A percentile compares a stretch with the other conserved stretches of the same genome.
Conservation (phyloP, 2,888 invertebrate genomes). For the Ennomos fuscantarius region DNA sequence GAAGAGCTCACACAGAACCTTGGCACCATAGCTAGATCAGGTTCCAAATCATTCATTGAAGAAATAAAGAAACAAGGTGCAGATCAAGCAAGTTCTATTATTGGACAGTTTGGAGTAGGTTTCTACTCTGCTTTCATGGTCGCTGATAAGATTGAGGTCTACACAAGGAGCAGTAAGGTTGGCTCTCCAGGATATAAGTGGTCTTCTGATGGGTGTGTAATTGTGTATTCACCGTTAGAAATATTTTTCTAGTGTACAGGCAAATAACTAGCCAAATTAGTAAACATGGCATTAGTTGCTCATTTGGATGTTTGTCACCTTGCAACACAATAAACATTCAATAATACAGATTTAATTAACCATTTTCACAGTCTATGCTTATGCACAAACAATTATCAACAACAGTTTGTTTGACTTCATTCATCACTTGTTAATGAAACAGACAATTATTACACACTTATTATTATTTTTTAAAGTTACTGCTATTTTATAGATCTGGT, state of each 20-base stretch:
- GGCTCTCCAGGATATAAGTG: slow-evolving; percentile 92
- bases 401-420: neutral
- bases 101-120: slow-evolving; percentile 99
- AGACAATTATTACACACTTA: too few species aligned
- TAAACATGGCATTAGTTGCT: too few species aligned
- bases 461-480: too few species aligned
- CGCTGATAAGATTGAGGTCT: slow-evolving; percentile 97
- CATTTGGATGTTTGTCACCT: too few species aligned
- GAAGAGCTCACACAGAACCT: slow-evolving; percentile 96
- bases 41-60: slow-evolving; percentile 96
- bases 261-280: too few species aligned
- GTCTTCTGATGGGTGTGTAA: slow-evolving; percentile 94
- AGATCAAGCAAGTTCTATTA: slow-evolving; percentile 89
- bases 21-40: slow-evolving; percentile 98
- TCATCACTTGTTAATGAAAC: too few species aligned
- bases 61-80: slow-evolving; percentile 89
- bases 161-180: slow-evolving; percentile 88
- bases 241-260: neutral
- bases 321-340: too few species aligned
- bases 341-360: neutral
- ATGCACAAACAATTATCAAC: too few species aligned
- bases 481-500: slow-evolving; percentile 86
- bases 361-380: too few species aligned
- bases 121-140: slow-evolving; percentile 99
- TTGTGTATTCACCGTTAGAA: slow-evolving; percentile 58